phyloP scores from a whole-genome alignment of 2,888 invertebrate genomes.

The Brachyopa scutellaris region DNA sequence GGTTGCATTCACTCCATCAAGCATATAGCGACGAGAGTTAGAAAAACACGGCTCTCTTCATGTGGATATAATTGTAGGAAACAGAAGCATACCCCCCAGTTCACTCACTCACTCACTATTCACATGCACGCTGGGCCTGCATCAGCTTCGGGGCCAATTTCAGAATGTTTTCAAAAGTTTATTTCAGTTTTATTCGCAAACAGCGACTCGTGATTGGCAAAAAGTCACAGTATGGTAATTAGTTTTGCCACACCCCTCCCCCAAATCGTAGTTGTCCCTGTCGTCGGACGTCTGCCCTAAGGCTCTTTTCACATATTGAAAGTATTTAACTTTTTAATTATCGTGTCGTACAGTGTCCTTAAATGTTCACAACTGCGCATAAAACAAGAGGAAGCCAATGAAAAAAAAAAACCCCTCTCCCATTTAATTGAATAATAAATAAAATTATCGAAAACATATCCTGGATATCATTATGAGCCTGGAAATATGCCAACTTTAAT shows the following conservation, averaged over 20 bases:
- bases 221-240: constrained; percentile 61
- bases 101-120: neutral
- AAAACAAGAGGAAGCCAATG: neutral
- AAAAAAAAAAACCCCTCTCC: constrained; percentile 17
- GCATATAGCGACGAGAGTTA: constrained; percentile 25
- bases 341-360: constrained; percentile 22
- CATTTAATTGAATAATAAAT: constrained; percentile 64
- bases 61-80: constrained; percentile 32
- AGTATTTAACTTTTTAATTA: constrained; percentile 33
- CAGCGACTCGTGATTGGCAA: constrained; percentile 45
- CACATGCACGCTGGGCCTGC: neutral
- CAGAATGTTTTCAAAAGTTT: constrained; percentile 53
- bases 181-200: constrained; percentile 53
- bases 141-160: constrained; percentile 33
- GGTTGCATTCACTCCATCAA: constrained; percentile 51
- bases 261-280: neutral
- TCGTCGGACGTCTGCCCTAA: neutral
- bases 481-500: constrained; percentile 68
- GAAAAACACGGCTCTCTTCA: constrained; percentile 20
- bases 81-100: neutral
- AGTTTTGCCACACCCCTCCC: constrained; percentile 20
- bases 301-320: constrained; percentile 30
- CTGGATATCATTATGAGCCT: constrained; percentile 62
- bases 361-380: neutral
- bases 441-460: constrained; percentile 63